Base-by-base conservation (phyloP, 2,888 invertebrate genomes). In the Drosophila acutilabella region DNA sequence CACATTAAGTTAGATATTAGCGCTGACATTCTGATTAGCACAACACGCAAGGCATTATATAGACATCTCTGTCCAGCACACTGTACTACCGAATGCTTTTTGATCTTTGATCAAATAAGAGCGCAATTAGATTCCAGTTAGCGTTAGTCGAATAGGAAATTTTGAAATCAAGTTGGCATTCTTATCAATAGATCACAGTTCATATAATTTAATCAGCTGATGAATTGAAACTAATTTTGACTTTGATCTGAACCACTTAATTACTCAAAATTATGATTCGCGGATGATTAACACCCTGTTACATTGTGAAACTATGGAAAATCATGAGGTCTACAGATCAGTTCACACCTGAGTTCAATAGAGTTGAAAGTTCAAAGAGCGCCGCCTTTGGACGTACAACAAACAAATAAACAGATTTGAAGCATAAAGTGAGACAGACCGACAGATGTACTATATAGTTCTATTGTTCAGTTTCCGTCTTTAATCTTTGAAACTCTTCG, bases 271-370 rank as follows among this genome's bases (percentile, higher is more conserved):
- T 65, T 54, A 66, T 70, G 71, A 79, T 70, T 79, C 71, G 53
- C 80, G 47, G 69, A 71, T 81, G 86, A 85, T 86, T 80, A 86
- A 80, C 77, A 84, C 74, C 6, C 23, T 23, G 23, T 23, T 6
- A 23, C 23, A 33, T 40, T 20, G 52, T 11, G 7, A 47, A 47
- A 40, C 10, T 58, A 57, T 42, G 10, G 64, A 60, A 60, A 56
- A 48, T 33, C 20, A 36, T 60, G 30, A 71, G 76, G 80, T 47
- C 62, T 11, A 33, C 11, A 33, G 33, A 50, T 86, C 84, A 80
- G 64, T 72, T 88, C 79, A 26, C 89, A 86, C 80, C 70, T 67
- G 57, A 72, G 67, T 66, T 74, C 84, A 74, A 79, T 84, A 64
- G 78, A 71, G 78, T 38, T 36, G 40, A n/a, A 6, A 65, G 72